phyloP scores from a whole-genome alignment of 2,797 vertebrate genomes.

The Poeciliopsis infans region DNA sequence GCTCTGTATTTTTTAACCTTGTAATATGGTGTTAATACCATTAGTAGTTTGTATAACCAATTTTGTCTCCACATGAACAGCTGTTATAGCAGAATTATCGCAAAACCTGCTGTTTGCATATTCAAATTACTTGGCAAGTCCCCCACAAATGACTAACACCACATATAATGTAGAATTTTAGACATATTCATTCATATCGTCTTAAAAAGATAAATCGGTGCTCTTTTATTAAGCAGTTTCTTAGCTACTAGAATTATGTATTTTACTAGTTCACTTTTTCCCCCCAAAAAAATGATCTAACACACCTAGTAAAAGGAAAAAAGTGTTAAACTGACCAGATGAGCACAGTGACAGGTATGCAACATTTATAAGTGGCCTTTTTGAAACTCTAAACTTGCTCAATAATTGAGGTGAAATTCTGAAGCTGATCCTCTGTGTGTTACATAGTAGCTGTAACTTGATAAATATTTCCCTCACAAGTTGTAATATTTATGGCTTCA shows the following conservation, averaged over 20 bases:
- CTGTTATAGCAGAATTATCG: neutral
- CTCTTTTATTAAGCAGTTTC: neutral
- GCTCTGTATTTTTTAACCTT: neutral
- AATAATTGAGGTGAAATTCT: slow-evolving; percentile 19
- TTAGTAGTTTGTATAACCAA: too few relatives aligned
- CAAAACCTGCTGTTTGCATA: neutral
- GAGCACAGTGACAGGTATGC: neutral
- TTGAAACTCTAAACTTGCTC: slow-evolving; percentile 4
- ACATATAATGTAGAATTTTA: neutral
- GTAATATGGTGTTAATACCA: too few relatives aligned
- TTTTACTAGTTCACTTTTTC: neutral
- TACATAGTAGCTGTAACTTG: slow-evolving; percentile 6
- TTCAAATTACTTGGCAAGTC: neutral
- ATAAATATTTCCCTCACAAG: neutral
- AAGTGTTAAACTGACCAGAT: neutral
- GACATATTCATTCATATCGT: neutral
- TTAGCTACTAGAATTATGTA: neutral
- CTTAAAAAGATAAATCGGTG: neutral
- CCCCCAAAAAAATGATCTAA: neutral
- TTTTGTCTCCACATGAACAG: neutral
- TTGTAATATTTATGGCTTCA: neutral
- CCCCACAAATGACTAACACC: neutral
- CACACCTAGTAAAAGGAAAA: neutral
- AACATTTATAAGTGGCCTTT: neutral
- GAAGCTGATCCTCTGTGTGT: slow-evolving; percentile 4